Base-by-base conservation (phyloP, 2,797 vertebrate genomes). In the Hypotaenidia philippensis region DNA sequence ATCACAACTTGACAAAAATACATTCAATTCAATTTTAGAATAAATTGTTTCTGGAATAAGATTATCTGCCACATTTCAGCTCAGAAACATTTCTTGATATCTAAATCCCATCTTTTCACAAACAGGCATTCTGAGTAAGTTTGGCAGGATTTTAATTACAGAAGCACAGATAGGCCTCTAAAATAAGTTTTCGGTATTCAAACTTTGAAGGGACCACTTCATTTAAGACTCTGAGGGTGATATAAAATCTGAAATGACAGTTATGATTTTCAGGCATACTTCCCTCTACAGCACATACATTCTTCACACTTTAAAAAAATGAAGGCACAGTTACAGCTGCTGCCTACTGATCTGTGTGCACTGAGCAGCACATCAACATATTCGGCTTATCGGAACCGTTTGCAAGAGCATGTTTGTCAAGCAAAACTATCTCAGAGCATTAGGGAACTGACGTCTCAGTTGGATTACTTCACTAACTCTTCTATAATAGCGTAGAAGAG, bases 341-440 rank as follows among this genome's bases (percentile, higher is more conserved):
- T 91, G 60, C 90, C 90, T 87, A 94, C 94, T 91, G 94, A 97
- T 97, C 89, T 89, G 84, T 91, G 92, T 93, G 92, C 80, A 93
- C 44, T 92, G 89, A 96, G 93, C 95, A 97, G 90, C 80, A 90
- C 94, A 97, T 95, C 96, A 96, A 97, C 95, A 94, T 91, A 90
- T 41, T 82, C 70, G 89, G 95, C 88, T 95, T 95, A 92, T 91
- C 57, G 21, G 82, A 96, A 93, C 61, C 36, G 1, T 90, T 91
- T 93, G 57, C 87, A 96, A 93, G 87, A 97, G 75, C 52, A 75
- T 87, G 70, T 91, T 96, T 97, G 93, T 97, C 93, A 95, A 95
- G 95, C 79, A 97, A 96, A 97, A 95, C 95, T 96, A 97, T 97
- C 95, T 97, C 80, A 92, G 49, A 93, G 64, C 82, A 92, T 83